Evolutionary conservation across 2,113 vertebrate species (phyloP).

Genomic region (Dipodomys ordii): DNA sequence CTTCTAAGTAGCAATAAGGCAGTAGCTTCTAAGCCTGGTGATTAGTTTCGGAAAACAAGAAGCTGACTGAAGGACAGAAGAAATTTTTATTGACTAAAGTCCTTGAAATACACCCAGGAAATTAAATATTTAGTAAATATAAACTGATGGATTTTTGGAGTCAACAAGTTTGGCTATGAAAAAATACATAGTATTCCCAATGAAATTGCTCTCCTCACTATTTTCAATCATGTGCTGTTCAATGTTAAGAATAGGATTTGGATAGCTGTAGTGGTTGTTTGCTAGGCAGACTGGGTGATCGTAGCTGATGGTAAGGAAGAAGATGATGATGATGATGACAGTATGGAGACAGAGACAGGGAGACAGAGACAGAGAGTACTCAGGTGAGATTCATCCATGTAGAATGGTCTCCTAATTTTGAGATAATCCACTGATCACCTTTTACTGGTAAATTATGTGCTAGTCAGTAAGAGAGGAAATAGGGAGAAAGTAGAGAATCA

Average conservation of each 20-base stretch:
- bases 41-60: not conserved
- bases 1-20: not conserved
- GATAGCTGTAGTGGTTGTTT: too few relatives aligned
- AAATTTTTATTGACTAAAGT: not conserved
- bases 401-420: not conserved
- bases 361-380: too few relatives aligned
- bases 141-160: not conserved
- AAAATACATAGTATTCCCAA: not conserved
- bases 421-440: not conserved
- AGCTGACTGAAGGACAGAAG: not conserved
- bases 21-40: not conserved
- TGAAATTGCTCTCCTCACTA: not conserved
- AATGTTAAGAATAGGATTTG: not conserved
- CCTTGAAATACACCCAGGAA: not conserved
- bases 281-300: too few relatives aligned
- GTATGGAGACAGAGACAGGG: too few relatives aligned
- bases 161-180: not conserved
- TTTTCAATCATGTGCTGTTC: not conserved
- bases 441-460: not conserved
- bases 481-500: not conserved
- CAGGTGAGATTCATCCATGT: not conserved
- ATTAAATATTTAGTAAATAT: constrained; percentile 10
- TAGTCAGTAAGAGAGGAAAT: not conserved
- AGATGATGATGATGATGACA: too few relatives aligned
- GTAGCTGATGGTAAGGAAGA: too few relatives aligned